These are phyloP conservation scores for Trachops cirrhosus DNA, from an alignment of 2,797 vertebrate species.

Conservation along the genomic window DNA sequence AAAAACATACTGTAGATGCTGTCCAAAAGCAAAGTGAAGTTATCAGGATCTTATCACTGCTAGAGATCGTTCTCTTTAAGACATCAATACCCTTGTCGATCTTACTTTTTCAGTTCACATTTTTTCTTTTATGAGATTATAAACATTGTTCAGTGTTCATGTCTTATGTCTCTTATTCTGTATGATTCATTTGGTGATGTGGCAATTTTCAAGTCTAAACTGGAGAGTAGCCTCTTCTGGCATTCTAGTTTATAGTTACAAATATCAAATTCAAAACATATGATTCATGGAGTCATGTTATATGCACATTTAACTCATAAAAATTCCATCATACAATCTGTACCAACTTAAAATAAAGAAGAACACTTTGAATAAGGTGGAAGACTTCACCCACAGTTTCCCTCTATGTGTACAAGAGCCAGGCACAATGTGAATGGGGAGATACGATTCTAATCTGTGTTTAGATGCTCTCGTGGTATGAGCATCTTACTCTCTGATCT, in stretches of 20 bases:
- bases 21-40: neutral
- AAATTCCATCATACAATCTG: neutral
- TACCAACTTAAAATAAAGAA: neutral
- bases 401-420: neutral
- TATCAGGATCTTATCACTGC: neutral
- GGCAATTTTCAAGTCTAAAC: slow-evolving; percentile 22
- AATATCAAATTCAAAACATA: slow-evolving; percentile 50
- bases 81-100: neutral
- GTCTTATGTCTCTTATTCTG: neutral
- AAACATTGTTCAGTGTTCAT: neutral
- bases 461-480: neutral
- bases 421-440: neutral
- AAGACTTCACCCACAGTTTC: neutral
- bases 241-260: slow-evolving; percentile 26
- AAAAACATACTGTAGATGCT: neutral
- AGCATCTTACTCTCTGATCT: neutral
- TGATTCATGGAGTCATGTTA: neutral
- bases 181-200: slow-evolving; percentile 33
- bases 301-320: slow-evolving; percentile 26
- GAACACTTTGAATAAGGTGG: neutral
- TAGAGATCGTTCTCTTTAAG: neutral
- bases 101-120: neutral
- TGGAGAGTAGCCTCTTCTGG: slow-evolving; percentile 14
- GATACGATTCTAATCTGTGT: neutral
- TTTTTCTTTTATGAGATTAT: slow-evolving; percentile 35